phyloP scores from a whole-genome alignment of 2,797 vertebrate species.

The Lacerta viridis region DNA sequence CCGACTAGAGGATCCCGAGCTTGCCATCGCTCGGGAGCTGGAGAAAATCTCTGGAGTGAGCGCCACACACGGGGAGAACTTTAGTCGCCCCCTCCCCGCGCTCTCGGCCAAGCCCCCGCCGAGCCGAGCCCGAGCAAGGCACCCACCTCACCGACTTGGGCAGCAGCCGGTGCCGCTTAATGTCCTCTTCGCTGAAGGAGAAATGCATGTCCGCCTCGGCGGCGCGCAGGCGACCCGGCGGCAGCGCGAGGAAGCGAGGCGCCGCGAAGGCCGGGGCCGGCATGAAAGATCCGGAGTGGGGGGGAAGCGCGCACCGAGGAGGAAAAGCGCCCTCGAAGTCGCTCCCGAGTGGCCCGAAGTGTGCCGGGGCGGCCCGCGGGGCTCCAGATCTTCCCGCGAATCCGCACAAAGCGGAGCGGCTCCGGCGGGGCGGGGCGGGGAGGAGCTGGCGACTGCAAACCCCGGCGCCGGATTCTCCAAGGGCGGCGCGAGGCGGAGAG shows the following conservation, averaged over 20 bases:
- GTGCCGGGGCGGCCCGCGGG: not conserved
- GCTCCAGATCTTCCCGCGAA: not conserved
- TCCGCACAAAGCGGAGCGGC: not conserved
- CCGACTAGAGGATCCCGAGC: not conserved
- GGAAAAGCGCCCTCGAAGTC: not conserved
- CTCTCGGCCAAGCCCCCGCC: not conserved
- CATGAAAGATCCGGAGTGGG: constrained; percentile 13
- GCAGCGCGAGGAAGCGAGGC: constrained; percentile 21
- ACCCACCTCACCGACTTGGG: constrained; percentile 78
- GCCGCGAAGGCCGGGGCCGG: constrained; percentile 39
- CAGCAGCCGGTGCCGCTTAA: constrained; percentile 65
- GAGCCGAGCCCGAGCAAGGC: not conserved
- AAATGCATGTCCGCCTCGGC: constrained; percentile 66
- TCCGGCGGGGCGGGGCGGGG: not conserved
- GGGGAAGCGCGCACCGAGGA: not conserved
- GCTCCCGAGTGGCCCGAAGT: not conserved
- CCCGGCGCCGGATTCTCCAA: constrained; percentile 37
- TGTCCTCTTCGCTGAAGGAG: constrained; percentile 79
- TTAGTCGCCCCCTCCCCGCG: too few relatives aligned
- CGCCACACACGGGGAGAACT: too few relatives aligned
- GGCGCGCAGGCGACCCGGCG: constrained; percentile 9
- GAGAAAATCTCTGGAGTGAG: too few relatives aligned
- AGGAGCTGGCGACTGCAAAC: not conserved
- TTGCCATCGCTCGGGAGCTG: not conserved
- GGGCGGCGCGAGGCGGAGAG: not conserved